Evolutionary conservation across 2,888 invertebrate species (phyloP).

Genomic region (Elysia crispata): DNA sequence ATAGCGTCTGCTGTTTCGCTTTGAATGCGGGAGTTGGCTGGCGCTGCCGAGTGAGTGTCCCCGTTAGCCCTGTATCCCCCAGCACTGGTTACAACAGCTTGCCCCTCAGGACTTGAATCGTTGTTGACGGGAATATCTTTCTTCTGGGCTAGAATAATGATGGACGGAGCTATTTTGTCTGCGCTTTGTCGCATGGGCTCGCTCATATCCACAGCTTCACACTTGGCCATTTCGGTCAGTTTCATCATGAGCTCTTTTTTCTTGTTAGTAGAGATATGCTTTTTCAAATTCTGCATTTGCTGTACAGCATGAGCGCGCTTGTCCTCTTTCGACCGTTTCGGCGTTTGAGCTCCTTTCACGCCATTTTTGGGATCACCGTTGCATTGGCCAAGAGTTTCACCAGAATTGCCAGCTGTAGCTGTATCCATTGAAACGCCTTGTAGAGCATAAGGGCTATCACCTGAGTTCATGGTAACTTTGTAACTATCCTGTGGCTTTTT

Average conservation of each 20-base stretch:
- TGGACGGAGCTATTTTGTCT: constrained; percentile 29
- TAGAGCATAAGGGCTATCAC: neutral
- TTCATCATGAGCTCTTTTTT: constrained; percentile 48
- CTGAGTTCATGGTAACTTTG: neutral
- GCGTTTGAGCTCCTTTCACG: neutral
- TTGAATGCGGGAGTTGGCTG: constrained; percentile 13
- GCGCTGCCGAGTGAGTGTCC: neutral
- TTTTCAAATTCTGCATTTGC: constrained; percentile 24
- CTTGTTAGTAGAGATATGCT: constrained; percentile 46
- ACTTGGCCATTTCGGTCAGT: constrained; percentile 49
- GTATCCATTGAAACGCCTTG: neutral
- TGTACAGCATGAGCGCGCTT: constrained; percentile 26
- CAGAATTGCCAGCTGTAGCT: neutral
- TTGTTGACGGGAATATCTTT: constrained; percentile 4
- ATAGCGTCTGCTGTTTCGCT: constrained; percentile 22
- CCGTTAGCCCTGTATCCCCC: too few relatives aligned
- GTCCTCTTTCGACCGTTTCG: constrained; percentile 11
- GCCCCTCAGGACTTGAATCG: too few relatives aligned
- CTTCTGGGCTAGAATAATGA: constrained; percentile 50
- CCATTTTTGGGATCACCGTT: neutral
- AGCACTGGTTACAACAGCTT: too few relatives aligned
- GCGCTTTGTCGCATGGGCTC: neutral
- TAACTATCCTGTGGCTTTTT: too few relatives aligned
- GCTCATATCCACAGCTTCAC: constrained; percentile 49
- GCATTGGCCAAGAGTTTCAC: too few relatives aligned